These are phyloP conservation scores for Agrotis puta DNA, from an alignment of 2,888 invertebrate species.

Conservation along the genomic window DNA sequence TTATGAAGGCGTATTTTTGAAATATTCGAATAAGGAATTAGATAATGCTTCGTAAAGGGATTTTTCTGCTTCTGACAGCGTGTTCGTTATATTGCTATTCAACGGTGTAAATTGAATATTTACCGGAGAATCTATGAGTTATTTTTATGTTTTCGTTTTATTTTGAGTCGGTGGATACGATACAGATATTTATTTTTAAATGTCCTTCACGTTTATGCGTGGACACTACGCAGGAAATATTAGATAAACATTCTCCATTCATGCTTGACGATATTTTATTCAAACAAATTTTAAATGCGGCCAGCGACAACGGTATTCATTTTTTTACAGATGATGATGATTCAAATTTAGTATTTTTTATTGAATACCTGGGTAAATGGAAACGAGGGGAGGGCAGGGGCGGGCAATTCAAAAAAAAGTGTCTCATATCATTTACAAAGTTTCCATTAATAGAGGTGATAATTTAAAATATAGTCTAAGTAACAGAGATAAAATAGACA, in stretches of 20 bases:
- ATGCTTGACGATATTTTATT: conserved; percentile 11
- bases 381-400: too few relatives aligned
- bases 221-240: background rate
- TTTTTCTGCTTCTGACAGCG: conserved; percentile 45
- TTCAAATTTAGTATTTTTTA: too few relatives aligned
- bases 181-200: conserved; percentile 14
- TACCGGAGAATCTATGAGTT: background rate
- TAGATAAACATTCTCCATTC: background rate
- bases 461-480: too few relatives aligned
- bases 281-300: background rate
- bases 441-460: too few relatives aligned
- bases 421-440: too few relatives aligned
- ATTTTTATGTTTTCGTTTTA: background rate
- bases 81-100: conserved; percentile 28
- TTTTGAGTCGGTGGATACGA: background rate
- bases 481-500: too few relatives aligned
- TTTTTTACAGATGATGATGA: too few relatives aligned
- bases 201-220: conserved; percentile 6
- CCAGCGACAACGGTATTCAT: too few relatives aligned
- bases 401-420: too few relatives aligned
- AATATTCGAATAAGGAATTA: conserved; percentile 30
- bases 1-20: conserved; percentile 20
- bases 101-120: conserved; percentile 22
- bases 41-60: conserved; percentile 26
- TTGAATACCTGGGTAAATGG: too few relatives aligned